A percentile compares a stretch with the other conserved stretches of the same genome.
phyloP scores from a whole-genome alignment of 1,140 invertebrate genomes.

The Hirudo medicinalis region DNA sequence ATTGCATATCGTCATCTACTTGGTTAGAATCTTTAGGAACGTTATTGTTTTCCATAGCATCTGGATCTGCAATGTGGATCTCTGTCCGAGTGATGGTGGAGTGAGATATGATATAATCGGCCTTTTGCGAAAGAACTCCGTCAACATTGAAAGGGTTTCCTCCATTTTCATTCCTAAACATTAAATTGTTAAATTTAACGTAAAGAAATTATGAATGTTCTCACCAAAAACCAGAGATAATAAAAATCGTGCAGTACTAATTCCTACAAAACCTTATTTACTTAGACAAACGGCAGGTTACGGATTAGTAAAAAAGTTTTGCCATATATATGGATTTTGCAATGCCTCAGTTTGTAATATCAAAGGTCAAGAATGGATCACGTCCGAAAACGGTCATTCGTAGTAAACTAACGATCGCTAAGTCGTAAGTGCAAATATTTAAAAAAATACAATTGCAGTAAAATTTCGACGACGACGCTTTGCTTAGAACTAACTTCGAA shows the following conservation, averaged over 20 bases:
- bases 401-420: not conserved
- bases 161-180: conserved; percentile 27
- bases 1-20: not conserved
- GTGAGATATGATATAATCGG: conserved; percentile 80
- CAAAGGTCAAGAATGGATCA: too few species aligned
- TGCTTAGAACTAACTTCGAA: conserved; percentile 1
- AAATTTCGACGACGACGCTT: not conserved
- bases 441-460: not conserved
- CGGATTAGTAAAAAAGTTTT: too few species aligned
- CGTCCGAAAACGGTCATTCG: not conserved
- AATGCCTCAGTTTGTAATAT: too few species aligned
- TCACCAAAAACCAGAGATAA: too few species aligned
- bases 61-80: conserved; percentile 28
- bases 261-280: too few species aligned
- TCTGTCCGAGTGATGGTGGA: conserved; percentile 36
- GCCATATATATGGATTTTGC: too few species aligned
- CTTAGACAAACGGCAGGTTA: too few species aligned
- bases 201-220: too few species aligned
- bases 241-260: too few species aligned
- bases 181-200: not conserved
- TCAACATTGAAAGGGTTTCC: conserved; percentile 93
- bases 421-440: not conserved
- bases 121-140: conserved; percentile 80
- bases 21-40: not conserved
- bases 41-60: not conserved